phyloP scores from a whole-genome alignment of 2,888 invertebrate species.

The Pyrocoelia pectoralis region DNA sequence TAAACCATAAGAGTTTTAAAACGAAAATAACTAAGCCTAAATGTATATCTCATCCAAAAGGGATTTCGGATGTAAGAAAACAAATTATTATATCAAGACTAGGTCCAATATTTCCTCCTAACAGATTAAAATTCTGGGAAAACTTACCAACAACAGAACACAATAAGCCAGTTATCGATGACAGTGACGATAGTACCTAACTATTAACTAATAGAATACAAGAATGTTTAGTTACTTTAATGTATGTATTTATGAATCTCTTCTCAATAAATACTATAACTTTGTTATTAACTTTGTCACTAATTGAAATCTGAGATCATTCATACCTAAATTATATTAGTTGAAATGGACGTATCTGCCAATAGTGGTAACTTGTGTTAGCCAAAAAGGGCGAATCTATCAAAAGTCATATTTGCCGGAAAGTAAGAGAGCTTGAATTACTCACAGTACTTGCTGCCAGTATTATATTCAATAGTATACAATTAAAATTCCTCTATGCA shows the following conservation, averaged over 20 bases:
- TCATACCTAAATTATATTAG: neutral
- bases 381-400: neutral
- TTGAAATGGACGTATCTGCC: neutral
- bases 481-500: too few relatives aligned
- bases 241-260: neutral
- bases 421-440: too few relatives aligned
- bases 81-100: neutral
- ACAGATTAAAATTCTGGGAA: neutral
- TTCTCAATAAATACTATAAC: neutral
- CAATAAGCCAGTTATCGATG: neutral
- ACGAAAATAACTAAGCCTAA: constrained; percentile 5
- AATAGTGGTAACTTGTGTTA: neutral
- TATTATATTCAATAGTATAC: too few relatives aligned
- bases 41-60: neutral
- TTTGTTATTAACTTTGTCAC: neutral
- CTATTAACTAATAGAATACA: too few relatives aligned
- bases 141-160: neutral
- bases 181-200: neutral
- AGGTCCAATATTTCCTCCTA: neutral
- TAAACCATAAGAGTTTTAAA: constrained; percentile 6
- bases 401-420: neutral
- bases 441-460: too few relatives aligned
- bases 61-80: constrained; percentile 8
- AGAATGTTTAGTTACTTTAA: neutral
- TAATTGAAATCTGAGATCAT: neutral